Evolutionary conservation across 2,797 vertebrate genomes (phyloP), one percentile per base, ranked within the genome.

Genomic region (Mus spretus): DNA sequence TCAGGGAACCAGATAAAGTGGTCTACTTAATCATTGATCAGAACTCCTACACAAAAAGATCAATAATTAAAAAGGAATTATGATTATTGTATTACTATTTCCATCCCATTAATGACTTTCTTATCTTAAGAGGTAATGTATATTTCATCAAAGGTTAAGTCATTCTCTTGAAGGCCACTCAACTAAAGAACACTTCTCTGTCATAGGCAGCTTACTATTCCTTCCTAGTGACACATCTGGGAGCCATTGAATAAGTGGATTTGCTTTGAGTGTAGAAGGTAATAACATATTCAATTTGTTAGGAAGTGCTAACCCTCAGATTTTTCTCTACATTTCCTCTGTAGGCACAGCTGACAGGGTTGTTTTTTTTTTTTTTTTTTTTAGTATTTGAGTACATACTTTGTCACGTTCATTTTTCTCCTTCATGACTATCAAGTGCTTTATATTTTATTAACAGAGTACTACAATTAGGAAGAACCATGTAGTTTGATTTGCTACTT

Each of bases 261-360:
- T 96, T 95, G 44, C 74, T 84, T 91, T 95, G 59, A 97, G 20
- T 80, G 97, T 94, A 82, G 65, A 88, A 97, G 55, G 82, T 91
- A 96, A 86, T 97, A 97, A 97, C 96, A 75, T 40, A 86, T 97
- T 96, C 47, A 67, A 40, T 44, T 97, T 96, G 97, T 89, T 96
- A 86, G 89, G 28, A 34, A 28, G 26, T 97, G 79, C 93, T 98
- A 97, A 98, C 97, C 86, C 83, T 90, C 96, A 97, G 96, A 98
- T 95, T 96, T 94, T 0, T n/a, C 95, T 97, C 89, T 92, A 89
- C 90, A 97, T 95, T 75, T 77, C 87, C 96, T 93, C 0, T 31
- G 34, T 79, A 95, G 63, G 67, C 59, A 93, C 94, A 89, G 37
- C 6, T 19, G 9, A 72, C 57, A 95, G 9, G 37, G 37, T n/a